Conservation (phyloP, 2,797 vertebrate genomes). For the Zalophus californianus region DNA sequence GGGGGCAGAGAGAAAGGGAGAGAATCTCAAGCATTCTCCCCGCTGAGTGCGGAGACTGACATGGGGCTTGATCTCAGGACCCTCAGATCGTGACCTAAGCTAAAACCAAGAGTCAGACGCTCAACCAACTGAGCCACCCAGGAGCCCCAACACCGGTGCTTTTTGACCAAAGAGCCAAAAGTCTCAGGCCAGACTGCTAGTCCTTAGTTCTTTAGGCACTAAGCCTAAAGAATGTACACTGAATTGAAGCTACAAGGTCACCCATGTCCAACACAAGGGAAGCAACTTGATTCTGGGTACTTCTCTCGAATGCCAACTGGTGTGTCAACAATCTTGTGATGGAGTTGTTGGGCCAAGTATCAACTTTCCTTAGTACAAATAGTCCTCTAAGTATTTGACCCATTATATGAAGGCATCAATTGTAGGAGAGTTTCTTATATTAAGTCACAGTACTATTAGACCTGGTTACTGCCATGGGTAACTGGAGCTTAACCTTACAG, state of each 20-base stretch:
- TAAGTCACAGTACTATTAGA: neutral
- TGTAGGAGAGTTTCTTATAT: neutral
- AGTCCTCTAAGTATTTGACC: neutral
- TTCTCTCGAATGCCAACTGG: neutral
- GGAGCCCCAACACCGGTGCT: neutral
- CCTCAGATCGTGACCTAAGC: neutral
- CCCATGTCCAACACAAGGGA: neutral
- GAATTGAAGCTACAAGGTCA: neutral
- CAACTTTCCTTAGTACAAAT: neutral
- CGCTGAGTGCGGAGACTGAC: neutral
- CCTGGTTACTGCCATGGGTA: neutral
- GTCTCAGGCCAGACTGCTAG: neutral
- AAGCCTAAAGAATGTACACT: neutral
- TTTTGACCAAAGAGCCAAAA: neutral
- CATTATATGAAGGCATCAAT: neutral
- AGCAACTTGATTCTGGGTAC: neutral
- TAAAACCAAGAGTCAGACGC: neutral
- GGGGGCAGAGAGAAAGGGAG: neutral
- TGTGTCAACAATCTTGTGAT: neutral
- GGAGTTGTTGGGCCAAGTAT: neutral
- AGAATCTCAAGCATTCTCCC: neutral
- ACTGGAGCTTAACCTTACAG: neutral
- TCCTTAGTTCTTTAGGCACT: neutral
- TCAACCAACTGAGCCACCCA: neutral
- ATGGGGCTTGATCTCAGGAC: neutral